Conservation (phyloP, 2,113 vertebrate genomes). For the Hippocampus mohnikei region DNA sequence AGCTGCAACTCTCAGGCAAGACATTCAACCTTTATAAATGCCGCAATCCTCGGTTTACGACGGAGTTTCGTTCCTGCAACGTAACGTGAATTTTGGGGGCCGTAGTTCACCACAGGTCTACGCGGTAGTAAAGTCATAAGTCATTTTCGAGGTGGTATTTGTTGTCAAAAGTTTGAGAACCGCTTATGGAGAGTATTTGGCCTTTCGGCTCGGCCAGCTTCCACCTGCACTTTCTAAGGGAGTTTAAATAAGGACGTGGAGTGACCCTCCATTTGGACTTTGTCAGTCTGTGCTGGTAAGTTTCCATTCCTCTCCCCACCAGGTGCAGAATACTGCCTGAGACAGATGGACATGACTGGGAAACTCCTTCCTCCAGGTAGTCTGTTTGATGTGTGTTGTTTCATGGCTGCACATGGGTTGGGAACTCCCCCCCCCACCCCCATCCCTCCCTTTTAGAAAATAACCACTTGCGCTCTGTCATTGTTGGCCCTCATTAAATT, state of each 20-base stretch:
- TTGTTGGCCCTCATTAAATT: constrained; percentile 22
- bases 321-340: constrained; percentile 83
- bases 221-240: too few species aligned
- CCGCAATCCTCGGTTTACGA: too few species aligned
- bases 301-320: constrained; percentile 29
- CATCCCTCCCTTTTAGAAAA: background rate
- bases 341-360: constrained; percentile 79
- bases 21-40: background rate
- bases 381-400: constrained; percentile 30
- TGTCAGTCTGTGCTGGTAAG: background rate
- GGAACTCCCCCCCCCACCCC: constrained; percentile 53
- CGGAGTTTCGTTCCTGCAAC: too few species aligned
- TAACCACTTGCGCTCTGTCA: constrained; percentile 19
- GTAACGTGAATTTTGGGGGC: too few species aligned
- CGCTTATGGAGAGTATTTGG: background rate
- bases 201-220: too few species aligned
- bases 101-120: too few species aligned
- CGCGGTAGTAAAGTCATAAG: too few species aligned
- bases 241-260: background rate
- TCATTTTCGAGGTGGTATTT: too few species aligned
- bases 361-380: constrained; percentile 91
- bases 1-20: constrained; percentile 78
- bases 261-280: background rate
- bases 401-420: constrained; percentile 33
- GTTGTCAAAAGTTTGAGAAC: too few species aligned